A percentile compares a stretch with the other conserved stretches of the same genome.
phyloP scores from a whole-genome alignment of 2,888 invertebrate genomes.

The Mythimna ferrago region DNA sequence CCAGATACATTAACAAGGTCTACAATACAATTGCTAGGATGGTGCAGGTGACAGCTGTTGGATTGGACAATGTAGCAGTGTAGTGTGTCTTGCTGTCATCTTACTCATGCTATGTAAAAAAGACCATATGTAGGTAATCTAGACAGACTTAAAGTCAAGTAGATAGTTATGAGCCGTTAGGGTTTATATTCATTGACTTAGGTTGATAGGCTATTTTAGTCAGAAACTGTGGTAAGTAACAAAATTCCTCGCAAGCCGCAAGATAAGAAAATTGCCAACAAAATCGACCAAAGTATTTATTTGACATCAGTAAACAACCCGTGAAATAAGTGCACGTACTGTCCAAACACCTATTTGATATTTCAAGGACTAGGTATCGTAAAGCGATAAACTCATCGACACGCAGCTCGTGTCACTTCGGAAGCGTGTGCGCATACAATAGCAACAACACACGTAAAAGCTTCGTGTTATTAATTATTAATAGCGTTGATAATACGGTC shows the following conservation, averaged over 20 bases:
- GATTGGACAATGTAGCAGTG: too few relatives aligned
- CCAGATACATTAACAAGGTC: too few relatives aligned
- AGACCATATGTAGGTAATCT: too few relatives aligned
- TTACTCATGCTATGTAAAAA: too few relatives aligned
- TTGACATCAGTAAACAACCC: conserved; percentile 29
- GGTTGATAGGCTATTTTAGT: too few relatives aligned
- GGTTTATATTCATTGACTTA: too few relatives aligned
- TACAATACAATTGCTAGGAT: too few relatives aligned
- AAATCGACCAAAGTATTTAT: conserved; percentile 26
- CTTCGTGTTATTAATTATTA: conserved; percentile 66
- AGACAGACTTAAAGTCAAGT: too few relatives aligned
- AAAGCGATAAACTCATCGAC: conserved; percentile 72
- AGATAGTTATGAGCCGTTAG: too few relatives aligned
- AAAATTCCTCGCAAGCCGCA: not conserved
- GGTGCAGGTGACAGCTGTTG: too few relatives aligned
- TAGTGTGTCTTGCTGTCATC: too few relatives aligned
- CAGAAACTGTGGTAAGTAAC: too few relatives aligned
- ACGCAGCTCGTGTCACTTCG: conserved; percentile 68
- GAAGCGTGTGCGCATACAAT: conserved; percentile 72
- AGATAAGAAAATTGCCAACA: not conserved
- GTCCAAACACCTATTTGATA: conserved; percentile 67
- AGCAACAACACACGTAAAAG: conserved; percentile 62
- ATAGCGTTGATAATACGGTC: conserved; percentile 55
- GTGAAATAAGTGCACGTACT: conserved; percentile 70
- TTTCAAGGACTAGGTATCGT: conserved; percentile 70